A percentile compares a stretch with the other conserved stretches of the same genome.
phyloP scores from a whole-genome alignment of 1,140 invertebrate species.

The Teleopsis dalmanni region DNA sequence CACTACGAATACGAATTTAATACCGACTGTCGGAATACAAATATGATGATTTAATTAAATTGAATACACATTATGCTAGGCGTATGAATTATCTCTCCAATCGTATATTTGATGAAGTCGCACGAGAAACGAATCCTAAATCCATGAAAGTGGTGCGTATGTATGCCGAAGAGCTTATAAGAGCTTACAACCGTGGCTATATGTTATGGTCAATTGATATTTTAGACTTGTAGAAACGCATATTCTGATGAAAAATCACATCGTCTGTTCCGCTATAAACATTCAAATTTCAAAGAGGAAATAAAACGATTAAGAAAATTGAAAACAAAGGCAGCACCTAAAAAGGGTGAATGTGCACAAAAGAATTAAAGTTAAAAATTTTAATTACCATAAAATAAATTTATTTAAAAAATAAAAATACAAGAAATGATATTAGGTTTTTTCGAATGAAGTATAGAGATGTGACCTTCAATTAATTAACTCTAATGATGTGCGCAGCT shows the following conservation, averaged over 20 bases:
- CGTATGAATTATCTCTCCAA: slow-evolving; percentile 82
- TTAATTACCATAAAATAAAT: slow-evolving; percentile 7
- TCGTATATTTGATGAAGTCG: slow-evolving; percentile 83
- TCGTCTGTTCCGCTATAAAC: slow-evolving; percentile 81
- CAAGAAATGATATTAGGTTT: too few species aligned
- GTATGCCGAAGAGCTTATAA: slow-evolving; percentile 65
- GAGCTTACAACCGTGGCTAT: slow-evolving; percentile 65
- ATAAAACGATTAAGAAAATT: slow-evolving; percentile 68
- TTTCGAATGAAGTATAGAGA: too few species aligned
- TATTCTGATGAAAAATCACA: slow-evolving; percentile 62
- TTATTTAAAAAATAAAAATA: slow-evolving; percentile 18
- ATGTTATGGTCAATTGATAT: slow-evolving; percentile 80
- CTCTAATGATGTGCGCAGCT: too few species aligned
- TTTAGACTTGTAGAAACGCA: slow-evolving; percentile 72
- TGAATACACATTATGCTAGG: slow-evolving; percentile 67
- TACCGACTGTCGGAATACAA: slow-evolving; percentile 47
- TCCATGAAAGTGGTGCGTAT: slow-evolving; percentile 77
- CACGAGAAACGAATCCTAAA: slow-evolving; percentile 60
- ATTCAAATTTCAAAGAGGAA: slow-evolving; percentile 87
- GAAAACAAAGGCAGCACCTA: slow-evolving; percentile 68
- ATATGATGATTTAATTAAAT: slow-evolving; percentile 62
- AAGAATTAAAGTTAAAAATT: slow-evolving; percentile 25
- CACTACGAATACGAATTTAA: too few species aligned
- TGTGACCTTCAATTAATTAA: too few species aligned
- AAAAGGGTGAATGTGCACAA: slow-evolving; percentile 46